Evolutionary conservation across 1,140 invertebrate genomes (phyloP).

Genomic region (Apis florea): DNA sequence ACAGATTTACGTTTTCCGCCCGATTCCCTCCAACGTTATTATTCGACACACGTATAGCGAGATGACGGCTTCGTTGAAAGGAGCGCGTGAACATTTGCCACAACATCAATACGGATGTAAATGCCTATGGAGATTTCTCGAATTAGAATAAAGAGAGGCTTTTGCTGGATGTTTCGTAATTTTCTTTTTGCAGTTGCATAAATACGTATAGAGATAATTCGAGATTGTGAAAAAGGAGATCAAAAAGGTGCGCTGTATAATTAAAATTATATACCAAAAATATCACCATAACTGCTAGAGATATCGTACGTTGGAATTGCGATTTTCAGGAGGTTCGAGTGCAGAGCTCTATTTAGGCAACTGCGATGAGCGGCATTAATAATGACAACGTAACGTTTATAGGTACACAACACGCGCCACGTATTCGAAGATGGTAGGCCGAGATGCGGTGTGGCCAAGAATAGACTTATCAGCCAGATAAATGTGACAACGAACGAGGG

Average conservation of each 20-base stretch:
- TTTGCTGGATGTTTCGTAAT: too few species aligned
- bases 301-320: too few species aligned
- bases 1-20: constrained; percentile 30
- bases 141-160: constrained; percentile 7
- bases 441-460: constrained; percentile 40
- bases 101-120: too few species aligned
- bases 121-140: not conserved
- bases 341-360: constrained; percentile 15
- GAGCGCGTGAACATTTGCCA: not conserved
- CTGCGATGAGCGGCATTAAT: constrained; percentile 24
- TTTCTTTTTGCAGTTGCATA: too few species aligned
- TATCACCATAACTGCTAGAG: too few species aligned
- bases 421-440: constrained; percentile 49
- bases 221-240: too few species aligned
- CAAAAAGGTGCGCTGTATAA: too few species aligned
- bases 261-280: too few species aligned
- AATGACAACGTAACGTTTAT: constrained; percentile 46
- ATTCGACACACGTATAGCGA: constrained; percentile 9
- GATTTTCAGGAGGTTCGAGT: not conserved
- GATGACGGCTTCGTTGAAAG: not conserved
- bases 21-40: constrained; percentile 16
- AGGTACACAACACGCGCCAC: constrained; percentile 41
- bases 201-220: too few species aligned
- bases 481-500: constrained; percentile 55
- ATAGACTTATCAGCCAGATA: constrained; percentile 58